These are phyloP conservation scores for Porites divaricata DNA, from an alignment of 92 coral and sea anemone genomes.

Conservation along the genomic window DNA sequence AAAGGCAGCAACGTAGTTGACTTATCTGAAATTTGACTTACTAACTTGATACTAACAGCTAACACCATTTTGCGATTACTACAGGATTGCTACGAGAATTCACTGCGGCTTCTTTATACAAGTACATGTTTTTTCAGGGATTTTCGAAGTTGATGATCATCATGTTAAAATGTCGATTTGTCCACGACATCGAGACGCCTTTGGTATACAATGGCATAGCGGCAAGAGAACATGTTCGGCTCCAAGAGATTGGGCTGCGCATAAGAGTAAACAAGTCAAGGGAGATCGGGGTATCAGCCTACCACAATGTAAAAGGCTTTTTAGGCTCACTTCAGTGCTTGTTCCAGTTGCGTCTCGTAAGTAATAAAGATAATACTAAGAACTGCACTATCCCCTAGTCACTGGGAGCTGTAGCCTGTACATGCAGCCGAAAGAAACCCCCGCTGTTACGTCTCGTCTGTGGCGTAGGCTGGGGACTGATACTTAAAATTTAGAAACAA, in stretches of 20 bases:
- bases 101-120: too few species aligned
- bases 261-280: constrained; percentile 25
- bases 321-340: constrained; percentile 1
- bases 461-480: too few species aligned
- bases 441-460: too few species aligned
- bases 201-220: constrained; percentile 52
- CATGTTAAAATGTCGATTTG: constrained; percentile 53
- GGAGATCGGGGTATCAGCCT: constrained; percentile 43
- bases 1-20: too few species aligned
- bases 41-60: too few species aligned
- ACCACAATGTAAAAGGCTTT: constrained; percentile 29
- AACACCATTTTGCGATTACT: too few species aligned
- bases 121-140: not conserved
- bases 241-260: constrained; percentile 41
- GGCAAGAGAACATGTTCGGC: constrained; percentile 34
- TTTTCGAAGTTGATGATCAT: constrained; percentile 32
- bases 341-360: constrained; percentile 42
- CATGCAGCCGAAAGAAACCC: too few species aligned
- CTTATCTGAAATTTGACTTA: too few species aligned
- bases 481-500: too few species aligned
- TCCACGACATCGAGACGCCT: constrained; percentile 58
- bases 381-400: not conserved
- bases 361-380: not conserved
- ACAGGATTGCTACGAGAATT: too few species aligned
- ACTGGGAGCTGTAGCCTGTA: too few species aligned